Conservation (phyloP, 2,113 vertebrate genomes). For the Ophiodon elongatus region DNA sequence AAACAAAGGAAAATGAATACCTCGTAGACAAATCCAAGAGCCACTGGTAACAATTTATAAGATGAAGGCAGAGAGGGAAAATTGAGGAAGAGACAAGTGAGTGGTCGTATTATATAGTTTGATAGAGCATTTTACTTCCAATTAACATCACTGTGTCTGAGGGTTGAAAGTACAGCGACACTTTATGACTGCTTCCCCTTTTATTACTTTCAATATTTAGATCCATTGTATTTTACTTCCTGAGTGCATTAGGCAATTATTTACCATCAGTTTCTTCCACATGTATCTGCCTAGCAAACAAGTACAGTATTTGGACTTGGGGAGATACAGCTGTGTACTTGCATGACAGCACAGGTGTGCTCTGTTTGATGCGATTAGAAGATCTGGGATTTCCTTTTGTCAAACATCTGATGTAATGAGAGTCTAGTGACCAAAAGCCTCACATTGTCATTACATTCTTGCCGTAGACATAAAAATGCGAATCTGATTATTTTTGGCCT, state of each 20-base stretch:
- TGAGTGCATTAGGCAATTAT: not conserved
- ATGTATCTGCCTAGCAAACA: not conserved
- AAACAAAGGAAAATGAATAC: not conserved
- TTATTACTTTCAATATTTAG: not conserved
- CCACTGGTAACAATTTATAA: not conserved
- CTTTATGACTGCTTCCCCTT: not conserved
- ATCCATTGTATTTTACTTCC: not conserved
- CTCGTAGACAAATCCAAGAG: not conserved
- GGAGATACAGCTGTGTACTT: not conserved
- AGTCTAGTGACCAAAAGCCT: not conserved
- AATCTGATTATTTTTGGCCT: not conserved
- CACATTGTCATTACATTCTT: not conserved
- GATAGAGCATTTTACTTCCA: not conserved
- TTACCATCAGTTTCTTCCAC: not conserved
- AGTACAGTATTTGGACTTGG: not conserved
- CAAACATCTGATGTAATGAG: not conserved
- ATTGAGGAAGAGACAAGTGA: not conserved
- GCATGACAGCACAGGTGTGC: constrained; percentile 1
- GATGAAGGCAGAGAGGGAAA: not conserved
- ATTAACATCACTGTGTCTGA: not conserved
- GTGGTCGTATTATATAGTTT: not conserved
- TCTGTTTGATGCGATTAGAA: not conserved
- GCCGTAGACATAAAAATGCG: not conserved
- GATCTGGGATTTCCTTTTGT: not conserved
- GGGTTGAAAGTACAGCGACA: not conserved